Evolutionary conservation across 1,140 invertebrate genomes (phyloP).

Genomic region (Habropoda laboriosa): DNA sequence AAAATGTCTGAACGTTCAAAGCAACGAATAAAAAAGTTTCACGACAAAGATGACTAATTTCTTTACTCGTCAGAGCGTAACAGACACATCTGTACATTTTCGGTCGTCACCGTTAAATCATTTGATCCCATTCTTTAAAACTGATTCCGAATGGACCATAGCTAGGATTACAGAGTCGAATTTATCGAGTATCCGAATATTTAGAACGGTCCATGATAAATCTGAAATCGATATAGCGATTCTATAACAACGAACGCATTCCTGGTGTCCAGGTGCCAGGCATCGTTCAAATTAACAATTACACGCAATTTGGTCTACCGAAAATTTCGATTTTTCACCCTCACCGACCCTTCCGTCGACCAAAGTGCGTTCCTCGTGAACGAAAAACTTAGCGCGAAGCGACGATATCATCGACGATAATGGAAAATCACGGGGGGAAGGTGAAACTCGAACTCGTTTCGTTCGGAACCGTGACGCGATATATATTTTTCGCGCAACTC

Average conservation of each 20-base stretch:
- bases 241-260: neutral
- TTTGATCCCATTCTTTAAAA: neutral
- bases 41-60: too few relatives aligned
- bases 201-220: neutral
- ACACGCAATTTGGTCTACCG: neutral
- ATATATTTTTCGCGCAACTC: conserved; percentile 9
- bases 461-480: neutral
- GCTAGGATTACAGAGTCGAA: neutral
- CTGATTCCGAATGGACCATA: neutral
- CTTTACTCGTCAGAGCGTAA: too few relatives aligned
- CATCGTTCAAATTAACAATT: conserved; percentile 37
- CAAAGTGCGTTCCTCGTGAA: neutral
- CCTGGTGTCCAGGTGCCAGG: neutral
- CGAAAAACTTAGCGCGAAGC: neutral
- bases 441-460: conserved; percentile 11
- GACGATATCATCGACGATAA: neutral
- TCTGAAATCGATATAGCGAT: conserved; percentile 32
- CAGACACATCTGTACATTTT: too few relatives aligned
- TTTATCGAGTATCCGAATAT: conserved; percentile 4
- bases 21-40: too few relatives aligned
- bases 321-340: conserved; percentile 39
- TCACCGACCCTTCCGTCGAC: conserved; percentile 1
- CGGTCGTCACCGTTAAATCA: neutral
- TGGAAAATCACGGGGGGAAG: conserved; percentile 25
- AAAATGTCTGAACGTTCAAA: too few relatives aligned